phyloP scores from a whole-genome alignment of 2,797 vertebrate genomes.

The Philypnodon macrostomus region DNA sequence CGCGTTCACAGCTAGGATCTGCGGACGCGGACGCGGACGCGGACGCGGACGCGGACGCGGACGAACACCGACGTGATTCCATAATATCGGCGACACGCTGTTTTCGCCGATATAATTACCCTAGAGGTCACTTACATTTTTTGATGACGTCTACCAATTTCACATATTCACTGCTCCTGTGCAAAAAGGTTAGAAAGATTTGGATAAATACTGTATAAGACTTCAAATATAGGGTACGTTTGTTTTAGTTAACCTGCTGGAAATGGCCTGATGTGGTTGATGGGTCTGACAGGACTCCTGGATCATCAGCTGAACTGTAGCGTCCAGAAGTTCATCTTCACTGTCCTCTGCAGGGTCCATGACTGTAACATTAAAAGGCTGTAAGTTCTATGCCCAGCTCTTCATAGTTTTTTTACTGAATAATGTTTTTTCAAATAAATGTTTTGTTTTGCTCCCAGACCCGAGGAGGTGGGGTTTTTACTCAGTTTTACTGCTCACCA shows the following conservation, averaged over 20 bases:
- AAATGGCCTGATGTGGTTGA: conserved; percentile 21
- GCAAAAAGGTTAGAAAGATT: background rate
- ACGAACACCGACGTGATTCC: too few relatives aligned
- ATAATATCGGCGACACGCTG: too few relatives aligned
- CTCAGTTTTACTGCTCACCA: background rate
- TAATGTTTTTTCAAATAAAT: too few relatives aligned
- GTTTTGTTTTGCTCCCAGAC: background rate
- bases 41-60: too few relatives aligned
- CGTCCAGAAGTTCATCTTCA: conserved; percentile 78
- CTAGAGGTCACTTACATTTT: too few relatives aligned
- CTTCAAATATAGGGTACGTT: too few relatives aligned
- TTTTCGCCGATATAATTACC: too few relatives aligned
- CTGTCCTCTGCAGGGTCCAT: conserved; percentile 73
- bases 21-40: too few relatives aligned
- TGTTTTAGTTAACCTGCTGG: conserved; percentile 47
- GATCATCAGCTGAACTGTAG: conserved; percentile 77
- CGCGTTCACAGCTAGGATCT: too few relatives aligned
- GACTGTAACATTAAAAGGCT: conserved; percentile 16
- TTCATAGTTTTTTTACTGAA: too few relatives aligned
- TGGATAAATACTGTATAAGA: background rate
- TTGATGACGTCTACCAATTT: conserved; percentile 78
- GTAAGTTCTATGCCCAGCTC: background rate
- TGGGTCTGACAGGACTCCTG: conserved; percentile 75
- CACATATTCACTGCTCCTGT: conserved; percentile 61
- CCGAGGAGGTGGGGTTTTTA: background rate